Conservation (phyloP, 2,888 invertebrate species). For the Drosophila picticornis region DNA sequence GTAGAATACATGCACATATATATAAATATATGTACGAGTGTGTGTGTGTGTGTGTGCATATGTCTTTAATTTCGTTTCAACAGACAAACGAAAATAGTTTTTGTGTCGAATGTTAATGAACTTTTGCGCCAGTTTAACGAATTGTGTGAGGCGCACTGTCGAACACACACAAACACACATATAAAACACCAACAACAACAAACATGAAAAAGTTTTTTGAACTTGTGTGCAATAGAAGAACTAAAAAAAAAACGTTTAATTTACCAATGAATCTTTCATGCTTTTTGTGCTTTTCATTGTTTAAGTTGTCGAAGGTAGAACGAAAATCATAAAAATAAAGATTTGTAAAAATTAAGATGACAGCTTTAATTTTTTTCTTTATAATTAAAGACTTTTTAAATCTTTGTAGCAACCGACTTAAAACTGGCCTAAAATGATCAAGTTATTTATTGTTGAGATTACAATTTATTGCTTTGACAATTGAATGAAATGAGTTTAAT, state of each 20-base stretch:
- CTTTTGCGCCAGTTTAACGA: slow-evolving; percentile 82
- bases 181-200: slow-evolving; percentile 20
- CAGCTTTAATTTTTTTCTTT: background rate
- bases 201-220: slow-evolving; percentile 66
- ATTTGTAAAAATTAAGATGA: background rate
- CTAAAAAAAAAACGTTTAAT: slow-evolving; percentile 10
- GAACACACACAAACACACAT: slow-evolving; percentile 18
- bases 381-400: background rate
- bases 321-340: slow-evolving; percentile 1
- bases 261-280: slow-evolving; percentile 42
- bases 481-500: background rate
- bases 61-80: slow-evolving; percentile 45
- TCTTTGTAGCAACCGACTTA: background rate
- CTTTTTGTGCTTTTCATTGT: slow-evolving; percentile 21
- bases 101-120: slow-evolving; percentile 83
- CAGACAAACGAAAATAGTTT: slow-evolving; percentile 67
- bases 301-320: slow-evolving; percentile 40
- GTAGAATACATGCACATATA: slow-evolving; percentile 7
- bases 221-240: slow-evolving; percentile 51
- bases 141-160: slow-evolving; percentile 51
- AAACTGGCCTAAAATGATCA: background rate
- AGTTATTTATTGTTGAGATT: background rate
- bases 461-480: background rate
- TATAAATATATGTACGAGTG: background rate
- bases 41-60: slow-evolving; percentile 3